Evolutionary conservation across 2,888 invertebrate species (phyloP), one percentile per base, ranked within the genome.

Genomic region (Pediacus dermestoides): DNA sequence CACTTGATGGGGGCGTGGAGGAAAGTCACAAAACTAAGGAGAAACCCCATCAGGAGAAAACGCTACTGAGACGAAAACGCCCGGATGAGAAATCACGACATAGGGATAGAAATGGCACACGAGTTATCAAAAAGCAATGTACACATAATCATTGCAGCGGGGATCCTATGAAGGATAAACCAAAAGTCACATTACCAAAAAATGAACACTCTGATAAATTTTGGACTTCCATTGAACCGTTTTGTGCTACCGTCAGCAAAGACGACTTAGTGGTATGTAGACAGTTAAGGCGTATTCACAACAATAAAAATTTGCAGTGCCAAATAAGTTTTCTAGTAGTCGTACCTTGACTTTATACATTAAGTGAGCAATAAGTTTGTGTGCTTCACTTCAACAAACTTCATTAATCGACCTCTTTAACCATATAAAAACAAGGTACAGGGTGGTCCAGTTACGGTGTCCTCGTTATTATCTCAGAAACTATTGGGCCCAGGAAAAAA

Each of bases 151-250:
- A 18, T 18, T 18, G 6, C n/a, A n/a, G 6, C n/a, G 21, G 21
- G 21, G 57, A 52, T 16, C 39, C 61, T 31, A 58, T 60, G 14
- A 71, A 81, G 30, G 84, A 85, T 53, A 68, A 80, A 30, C 78
- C 80, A 2, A 85, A 86, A 60, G 70, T 85, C 36, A 68, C 82
- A 14, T 66, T 87, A 39, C 86, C 87, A 10, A 90, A 89, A 70
- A 93, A 94, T 67, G 94, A 95, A 69, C 88, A 87, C 37, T 89
- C 93, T 6, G 91, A 92, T 60, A 88, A 91, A 66, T 95, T 95
- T 72, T 96, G 95, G 95, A 80, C 87, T 21, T 90, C 89, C 1
- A 86, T 95, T 1, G 94, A 95, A 66, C 89, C 92, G 0, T 95
- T 90, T 64, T 94, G 93, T 68, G 82, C 87, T 43, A 89, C 91